Percentiles rank a stretch among this genome's conserved stretches.
Evolutionary conservation across 2,113 vertebrate genomes (phyloP).

Genomic region (Solenodon paradoxus): DNA sequence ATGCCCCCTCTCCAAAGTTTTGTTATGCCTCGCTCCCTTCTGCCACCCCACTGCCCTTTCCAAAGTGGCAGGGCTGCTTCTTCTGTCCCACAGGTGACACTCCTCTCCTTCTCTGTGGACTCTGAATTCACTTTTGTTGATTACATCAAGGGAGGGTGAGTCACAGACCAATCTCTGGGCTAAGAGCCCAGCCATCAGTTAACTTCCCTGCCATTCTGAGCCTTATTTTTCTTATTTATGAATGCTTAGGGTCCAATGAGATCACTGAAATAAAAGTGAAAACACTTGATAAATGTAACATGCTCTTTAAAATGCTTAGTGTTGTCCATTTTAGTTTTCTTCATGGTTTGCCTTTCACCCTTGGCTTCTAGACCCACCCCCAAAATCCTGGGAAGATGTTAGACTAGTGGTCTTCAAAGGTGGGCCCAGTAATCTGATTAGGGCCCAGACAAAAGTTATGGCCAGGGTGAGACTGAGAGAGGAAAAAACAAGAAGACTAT

Average conservation of each 20-base stretch:
- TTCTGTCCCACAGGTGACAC: conserved; percentile 88
- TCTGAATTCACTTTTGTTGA: conserved; percentile 98
- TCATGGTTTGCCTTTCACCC: not conserved
- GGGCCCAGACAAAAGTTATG: not conserved
- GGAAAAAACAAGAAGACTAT: not conserved
- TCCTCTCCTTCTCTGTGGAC: conserved; percentile 97
- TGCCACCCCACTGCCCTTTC: not conserved
- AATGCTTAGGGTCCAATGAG: not conserved
- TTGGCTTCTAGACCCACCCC: not conserved
- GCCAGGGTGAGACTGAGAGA: not conserved
- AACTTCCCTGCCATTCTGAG: not conserved
- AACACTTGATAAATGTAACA: not conserved
- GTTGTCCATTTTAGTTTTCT: not conserved
- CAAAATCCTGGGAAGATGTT: not conserved
- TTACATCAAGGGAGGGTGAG: conserved; percentile 99
- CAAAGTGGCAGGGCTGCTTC: not conserved
- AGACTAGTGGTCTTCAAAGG: not conserved
- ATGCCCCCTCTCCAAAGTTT: not conserved
- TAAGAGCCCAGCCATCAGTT: not conserved
- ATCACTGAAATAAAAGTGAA: not conserved
- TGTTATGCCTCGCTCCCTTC: not conserved
- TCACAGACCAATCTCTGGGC: not conserved
- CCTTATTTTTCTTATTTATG: not conserved
- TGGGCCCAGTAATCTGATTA: not conserved
- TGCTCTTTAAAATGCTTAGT: not conserved